A percentile compares a stretch with the other conserved stretches of the same genome.
Conservation (phyloP, 2,888 invertebrate species). For the Ophraella communa region DNA sequence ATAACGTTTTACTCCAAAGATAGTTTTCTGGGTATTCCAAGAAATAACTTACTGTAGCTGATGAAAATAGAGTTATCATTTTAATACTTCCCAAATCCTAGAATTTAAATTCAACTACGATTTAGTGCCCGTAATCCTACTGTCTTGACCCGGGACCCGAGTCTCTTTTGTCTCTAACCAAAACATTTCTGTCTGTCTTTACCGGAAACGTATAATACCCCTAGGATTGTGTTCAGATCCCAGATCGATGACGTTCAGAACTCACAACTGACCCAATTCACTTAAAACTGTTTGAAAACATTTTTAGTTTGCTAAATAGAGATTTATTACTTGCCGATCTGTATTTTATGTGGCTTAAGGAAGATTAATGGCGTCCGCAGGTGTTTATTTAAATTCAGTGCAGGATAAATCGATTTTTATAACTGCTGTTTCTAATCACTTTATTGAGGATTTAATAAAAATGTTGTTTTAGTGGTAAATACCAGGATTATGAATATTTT, state of each 20-base stretch:
- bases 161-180: constrained; percentile 23
- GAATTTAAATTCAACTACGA: constrained; percentile 12
- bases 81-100: not conserved
- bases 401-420: not conserved
- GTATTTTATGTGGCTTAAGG: constrained; percentile 18
- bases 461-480: not conserved
- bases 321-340: constrained; percentile 32
- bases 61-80: not conserved
- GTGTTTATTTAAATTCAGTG: constrained; percentile 20
- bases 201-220: constrained; percentile 32
- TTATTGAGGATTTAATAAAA: not conserved
- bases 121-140: constrained; percentile 12
- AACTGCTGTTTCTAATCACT: too few relatives aligned
- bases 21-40: too few relatives aligned
- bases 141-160: constrained; percentile 20
- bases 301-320: constrained; percentile 33
- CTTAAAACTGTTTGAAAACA: constrained; percentile 27
- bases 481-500: too few relatives aligned
- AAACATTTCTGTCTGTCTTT: constrained; percentile 30
- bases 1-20: too few relatives aligned
- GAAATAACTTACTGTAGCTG: too few relatives aligned
- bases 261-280: constrained; percentile 37
- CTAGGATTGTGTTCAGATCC: constrained; percentile 17
- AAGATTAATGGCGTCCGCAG: constrained; percentile 22
- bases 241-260: constrained; percentile 31